A percentile compares a stretch with the other conserved stretches of the same genome.
phyloP scores from a whole-genome alignment of 2,888 invertebrate species.

The Drosophila subsilvestris region DNA sequence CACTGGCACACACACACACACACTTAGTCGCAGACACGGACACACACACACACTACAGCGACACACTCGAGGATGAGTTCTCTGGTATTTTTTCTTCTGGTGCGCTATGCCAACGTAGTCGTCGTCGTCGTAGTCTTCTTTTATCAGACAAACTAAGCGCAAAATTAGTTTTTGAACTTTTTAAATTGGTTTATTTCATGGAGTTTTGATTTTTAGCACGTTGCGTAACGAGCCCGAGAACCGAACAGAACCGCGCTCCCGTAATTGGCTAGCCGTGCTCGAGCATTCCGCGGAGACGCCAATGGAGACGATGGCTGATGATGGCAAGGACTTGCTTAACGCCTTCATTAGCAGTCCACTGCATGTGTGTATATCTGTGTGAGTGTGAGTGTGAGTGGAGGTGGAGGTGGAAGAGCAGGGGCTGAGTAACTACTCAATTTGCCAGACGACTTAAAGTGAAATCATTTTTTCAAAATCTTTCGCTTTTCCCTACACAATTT shows the following conservation, averaged over 20 bases:
- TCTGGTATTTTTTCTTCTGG: conserved; percentile 26
- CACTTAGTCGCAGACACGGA: conserved; percentile 19
- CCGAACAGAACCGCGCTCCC: conserved; percentile 40
- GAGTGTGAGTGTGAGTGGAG: not conserved
- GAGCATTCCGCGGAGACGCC: conserved; percentile 17
- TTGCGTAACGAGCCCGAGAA: conserved; percentile 74
- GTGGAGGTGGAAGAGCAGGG: not conserved
- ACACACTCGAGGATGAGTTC: conserved; percentile 38
- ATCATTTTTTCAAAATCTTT: conserved; percentile 66
- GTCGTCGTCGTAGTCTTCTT: conserved; percentile 62
- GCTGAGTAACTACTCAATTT: conserved; percentile 73
- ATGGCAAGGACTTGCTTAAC: conserved; percentile 57
- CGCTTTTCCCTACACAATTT: conserved; percentile 64
- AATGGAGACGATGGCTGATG: not conserved
- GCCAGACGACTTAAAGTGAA: conserved; percentile 69
- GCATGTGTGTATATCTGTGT: conserved; percentile 21
- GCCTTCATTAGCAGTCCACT: conserved; percentile 65
- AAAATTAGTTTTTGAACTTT: conserved; percentile 82
- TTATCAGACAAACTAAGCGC: conserved; percentile 81
- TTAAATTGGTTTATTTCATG: conserved; percentile 81
- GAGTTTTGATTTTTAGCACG: conserved; percentile 78
- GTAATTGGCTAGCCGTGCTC: conserved; percentile 70
- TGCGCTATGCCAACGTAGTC: conserved; percentile 21
- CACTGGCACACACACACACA: conserved; percentile 19
- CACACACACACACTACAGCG: conserved; percentile 24